These are phyloP conservation scores for Geotrupes spiniger DNA, from an alignment of 2,888 invertebrate species.

Conservation along the genomic window DNA sequence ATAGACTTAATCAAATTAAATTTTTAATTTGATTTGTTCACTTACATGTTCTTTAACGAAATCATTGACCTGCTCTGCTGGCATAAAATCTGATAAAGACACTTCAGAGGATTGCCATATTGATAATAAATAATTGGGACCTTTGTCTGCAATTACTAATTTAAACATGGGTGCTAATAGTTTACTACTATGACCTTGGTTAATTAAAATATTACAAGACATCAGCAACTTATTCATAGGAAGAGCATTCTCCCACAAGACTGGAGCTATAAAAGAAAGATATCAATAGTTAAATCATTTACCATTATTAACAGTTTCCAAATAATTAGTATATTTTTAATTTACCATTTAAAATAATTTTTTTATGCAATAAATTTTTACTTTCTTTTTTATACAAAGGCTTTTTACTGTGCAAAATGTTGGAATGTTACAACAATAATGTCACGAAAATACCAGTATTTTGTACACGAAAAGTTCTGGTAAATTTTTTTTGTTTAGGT, in stretches of 20 bases:
- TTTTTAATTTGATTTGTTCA: conserved; percentile 5
- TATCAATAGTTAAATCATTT: conserved; percentile 46
- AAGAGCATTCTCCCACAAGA: conserved; percentile 53
- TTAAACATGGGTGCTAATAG: conserved; percentile 60
- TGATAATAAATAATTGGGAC: conserved; percentile 54
- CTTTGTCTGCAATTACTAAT: conserved; percentile 58
- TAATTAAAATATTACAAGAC: conserved; percentile 35
- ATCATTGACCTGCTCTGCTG: conserved; percentile 48
- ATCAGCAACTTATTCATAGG: conserved; percentile 44
- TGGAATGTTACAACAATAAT: too few relatives aligned
- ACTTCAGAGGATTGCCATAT: conserved; percentile 58
- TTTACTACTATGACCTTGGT: conserved; percentile 44
- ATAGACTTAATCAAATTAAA: conserved; percentile 7
- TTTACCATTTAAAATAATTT: conserved; percentile 3
- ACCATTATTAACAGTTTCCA: neutral
- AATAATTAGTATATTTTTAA: neutral
- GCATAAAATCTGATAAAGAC: conserved; percentile 55
- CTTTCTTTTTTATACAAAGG: too few relatives aligned
- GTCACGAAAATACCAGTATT: too few relatives aligned
- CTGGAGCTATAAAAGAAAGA: conserved; percentile 48
- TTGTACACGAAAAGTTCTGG: too few relatives aligned
- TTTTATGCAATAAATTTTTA: too few relatives aligned
- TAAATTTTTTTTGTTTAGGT: too few relatives aligned
- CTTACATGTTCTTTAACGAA: conserved; percentile 54
- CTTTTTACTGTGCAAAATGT: too few relatives aligned